These are phyloP conservation scores for Machimus atricapillus DNA, from an alignment of 2,888 invertebrate species.

Conservation along the genomic window DNA sequence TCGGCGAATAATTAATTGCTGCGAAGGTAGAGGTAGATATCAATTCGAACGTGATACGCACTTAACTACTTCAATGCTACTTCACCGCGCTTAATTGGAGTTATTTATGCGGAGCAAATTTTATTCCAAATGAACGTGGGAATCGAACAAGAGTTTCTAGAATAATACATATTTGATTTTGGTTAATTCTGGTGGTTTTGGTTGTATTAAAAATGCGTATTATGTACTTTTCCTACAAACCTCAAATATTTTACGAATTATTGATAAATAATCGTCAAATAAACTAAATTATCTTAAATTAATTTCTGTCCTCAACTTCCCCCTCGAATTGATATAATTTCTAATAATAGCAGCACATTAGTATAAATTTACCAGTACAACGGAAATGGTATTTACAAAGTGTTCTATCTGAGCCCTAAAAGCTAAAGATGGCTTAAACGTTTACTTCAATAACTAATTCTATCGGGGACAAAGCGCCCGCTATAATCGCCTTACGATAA, in stretches of 20 bases:
- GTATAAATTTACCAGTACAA: neutral
- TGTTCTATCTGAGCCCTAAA: neutral
- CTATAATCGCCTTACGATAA: constrained; percentile 44
- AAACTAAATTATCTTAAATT: neutral
- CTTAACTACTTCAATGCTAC: neutral
- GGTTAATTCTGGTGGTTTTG: neutral
- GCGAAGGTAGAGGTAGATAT: neutral
- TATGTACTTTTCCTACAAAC: no score
- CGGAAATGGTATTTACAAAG: neutral
- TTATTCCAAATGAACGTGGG: neutral
- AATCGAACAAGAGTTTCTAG: neutral
- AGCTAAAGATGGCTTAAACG: neutral
- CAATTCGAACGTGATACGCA: neutral
- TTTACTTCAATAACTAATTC: neutral
- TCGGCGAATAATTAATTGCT: neutral
- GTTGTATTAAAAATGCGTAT: neutral
- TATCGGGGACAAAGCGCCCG: constrained; percentile 32
- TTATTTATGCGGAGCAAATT: neutral
- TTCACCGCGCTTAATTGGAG: neutral
- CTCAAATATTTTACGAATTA: no score
- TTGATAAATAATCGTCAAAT: no score
- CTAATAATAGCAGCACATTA: neutral
- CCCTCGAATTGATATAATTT: neutral
- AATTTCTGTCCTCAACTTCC: neutral
- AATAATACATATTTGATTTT: neutral